Evolutionary conservation across 2,113 vertebrate genomes (phyloP).

Genomic region (Erythrolamprus reginae): DNA sequence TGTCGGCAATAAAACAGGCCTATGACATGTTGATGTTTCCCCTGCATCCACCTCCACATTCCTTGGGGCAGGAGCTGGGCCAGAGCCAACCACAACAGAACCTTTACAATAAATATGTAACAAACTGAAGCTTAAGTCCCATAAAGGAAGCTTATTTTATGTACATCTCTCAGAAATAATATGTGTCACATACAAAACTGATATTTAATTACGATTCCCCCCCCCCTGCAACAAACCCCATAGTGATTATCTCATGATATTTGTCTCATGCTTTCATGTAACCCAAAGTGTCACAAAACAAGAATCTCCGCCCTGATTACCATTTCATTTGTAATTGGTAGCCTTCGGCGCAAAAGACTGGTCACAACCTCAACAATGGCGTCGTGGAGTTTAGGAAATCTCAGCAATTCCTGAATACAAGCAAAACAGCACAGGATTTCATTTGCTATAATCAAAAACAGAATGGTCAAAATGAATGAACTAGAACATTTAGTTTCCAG

Average conservation of each 20-base stretch:
- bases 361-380: conserved; percentile 99
- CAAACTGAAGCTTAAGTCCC: not conserved
- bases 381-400: conserved; percentile 97
- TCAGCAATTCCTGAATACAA: conserved; percentile 81
- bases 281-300: not conserved
- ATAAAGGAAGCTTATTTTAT: not conserved
- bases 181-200: not conserved
- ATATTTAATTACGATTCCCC: too few species aligned
- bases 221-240: not conserved
- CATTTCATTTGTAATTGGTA: conserved; percentile 98
- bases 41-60: too few species aligned
- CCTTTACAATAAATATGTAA: not conserved
- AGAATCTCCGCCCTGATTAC: conserved; percentile 61
- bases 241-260: not conserved
- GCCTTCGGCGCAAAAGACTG: conserved; percentile 86
- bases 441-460: not conserved
- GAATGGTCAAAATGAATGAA: not conserved
- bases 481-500: not conserved
- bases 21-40: too few species aligned
- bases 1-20: too few species aligned
- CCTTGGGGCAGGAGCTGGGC: too few species aligned
- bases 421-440: not conserved
- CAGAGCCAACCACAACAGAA: too few species aligned
- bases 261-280: not conserved
- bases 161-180: not conserved